Evolutionary conservation across 2,888 invertebrate genomes (phyloP).

Genomic region (Nomada fabriciana): DNA sequence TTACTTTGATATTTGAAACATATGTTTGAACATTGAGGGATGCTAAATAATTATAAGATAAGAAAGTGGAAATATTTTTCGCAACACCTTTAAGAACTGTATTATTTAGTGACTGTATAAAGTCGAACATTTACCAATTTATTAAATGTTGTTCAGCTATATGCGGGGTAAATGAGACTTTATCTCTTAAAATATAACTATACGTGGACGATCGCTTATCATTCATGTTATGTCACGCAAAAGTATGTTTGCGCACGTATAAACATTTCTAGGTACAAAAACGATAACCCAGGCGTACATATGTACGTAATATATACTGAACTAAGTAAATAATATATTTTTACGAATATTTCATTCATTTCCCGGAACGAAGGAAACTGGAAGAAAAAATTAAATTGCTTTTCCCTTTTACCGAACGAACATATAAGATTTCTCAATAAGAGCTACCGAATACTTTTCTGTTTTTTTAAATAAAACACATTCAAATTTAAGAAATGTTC

Average conservation of each 20-base stretch:
- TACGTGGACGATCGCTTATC: constrained; percentile 11
- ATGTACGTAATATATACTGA: neutral
- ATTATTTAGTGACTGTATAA: neutral
- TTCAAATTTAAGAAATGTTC: too few species aligned
- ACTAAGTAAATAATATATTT: neutral
- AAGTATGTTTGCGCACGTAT: neutral
- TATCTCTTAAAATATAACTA: neutral
- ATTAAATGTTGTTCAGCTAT: neutral
- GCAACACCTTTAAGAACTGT: neutral
- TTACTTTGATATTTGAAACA: too few species aligned
- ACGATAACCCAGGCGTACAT: neutral
- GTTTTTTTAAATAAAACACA: too few species aligned
- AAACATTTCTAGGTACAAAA: neutral
- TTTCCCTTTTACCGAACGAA: too few species aligned
- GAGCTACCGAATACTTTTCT: too few species aligned
- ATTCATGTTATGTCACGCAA: constrained; percentile 11
- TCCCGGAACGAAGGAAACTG: too few species aligned
- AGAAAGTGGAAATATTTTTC: neutral
- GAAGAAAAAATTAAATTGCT: too few species aligned
- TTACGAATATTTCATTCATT: neutral
- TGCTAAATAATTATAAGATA: neutral
- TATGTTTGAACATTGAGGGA: too few species aligned
- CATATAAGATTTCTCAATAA: too few species aligned
- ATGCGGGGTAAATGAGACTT: constrained; percentile 1
- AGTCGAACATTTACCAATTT: neutral